A percentile compares a stretch with the other conserved stretches of the same genome.
Conservation (phyloP, 2,797 vertebrate species). For the Taenioides sp. region DNA sequence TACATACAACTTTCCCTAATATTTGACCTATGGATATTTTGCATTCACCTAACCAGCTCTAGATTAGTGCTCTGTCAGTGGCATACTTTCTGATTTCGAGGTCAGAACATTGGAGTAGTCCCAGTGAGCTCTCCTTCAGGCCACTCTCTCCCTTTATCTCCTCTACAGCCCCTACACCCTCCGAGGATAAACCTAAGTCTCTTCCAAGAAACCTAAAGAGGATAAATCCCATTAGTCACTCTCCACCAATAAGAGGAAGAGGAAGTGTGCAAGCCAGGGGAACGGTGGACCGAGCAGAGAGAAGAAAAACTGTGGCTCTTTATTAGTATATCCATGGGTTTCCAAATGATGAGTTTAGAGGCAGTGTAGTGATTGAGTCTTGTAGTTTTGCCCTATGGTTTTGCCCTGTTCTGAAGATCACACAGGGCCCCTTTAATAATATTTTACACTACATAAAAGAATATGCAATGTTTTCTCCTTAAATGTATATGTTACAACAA, state of each 20-base stretch:
- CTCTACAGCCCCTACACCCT: constrained; percentile 40
- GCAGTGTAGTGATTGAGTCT: no score
- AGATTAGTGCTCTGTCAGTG: constrained; percentile 22
- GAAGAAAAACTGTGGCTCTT: constrained; percentile 22
- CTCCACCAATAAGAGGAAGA: constrained; percentile 50
- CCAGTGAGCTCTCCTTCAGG: constrained; percentile 52
- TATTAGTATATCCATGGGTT: neutral
- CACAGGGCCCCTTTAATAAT: no score
- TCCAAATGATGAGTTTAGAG: neutral
- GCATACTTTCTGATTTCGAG: constrained; percentile 50
- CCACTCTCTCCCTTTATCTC: constrained; percentile 52
- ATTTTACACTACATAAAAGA: no score
- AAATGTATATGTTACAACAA: no score
- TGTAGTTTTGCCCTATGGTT: no score
- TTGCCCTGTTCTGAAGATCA: no score
- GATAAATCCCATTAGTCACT: constrained; percentile 63
- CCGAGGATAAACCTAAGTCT: constrained; percentile 44
- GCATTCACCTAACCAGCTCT: neutral
- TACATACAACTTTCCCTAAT: no score
- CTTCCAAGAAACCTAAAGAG: constrained; percentile 49
- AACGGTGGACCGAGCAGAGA: constrained; percentile 22
- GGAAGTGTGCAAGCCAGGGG: constrained; percentile 42
- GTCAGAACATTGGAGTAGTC: constrained; percentile 57
- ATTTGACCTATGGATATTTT: neutral
- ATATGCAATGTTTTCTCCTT: no score